Evolutionary conservation across 2,888 invertebrate species (phyloP).

Genomic region (Trachelus tabidus): DNA sequence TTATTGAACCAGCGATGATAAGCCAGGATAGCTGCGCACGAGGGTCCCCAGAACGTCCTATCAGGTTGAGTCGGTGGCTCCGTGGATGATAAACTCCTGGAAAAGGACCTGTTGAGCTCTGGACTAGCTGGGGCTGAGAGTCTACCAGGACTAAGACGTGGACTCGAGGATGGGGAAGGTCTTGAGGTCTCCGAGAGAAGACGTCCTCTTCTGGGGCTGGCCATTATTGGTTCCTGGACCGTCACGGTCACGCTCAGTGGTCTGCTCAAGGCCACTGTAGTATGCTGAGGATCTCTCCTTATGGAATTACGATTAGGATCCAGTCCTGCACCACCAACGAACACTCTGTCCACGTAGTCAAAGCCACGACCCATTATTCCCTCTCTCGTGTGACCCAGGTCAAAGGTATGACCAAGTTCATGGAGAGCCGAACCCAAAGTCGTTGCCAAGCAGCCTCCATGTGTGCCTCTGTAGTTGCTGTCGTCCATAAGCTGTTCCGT

Average conservation of each 20-base stretch:
- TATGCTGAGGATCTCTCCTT: constrained; percentile 73
- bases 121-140: constrained; percentile 62
- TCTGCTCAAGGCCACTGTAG: constrained; percentile 71
- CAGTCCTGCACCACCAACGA: constrained; percentile 73
- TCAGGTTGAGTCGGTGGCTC: constrained; percentile 45
- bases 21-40: constrained; percentile 58
- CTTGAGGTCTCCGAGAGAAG: constrained; percentile 69
- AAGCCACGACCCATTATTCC: constrained; percentile 96
- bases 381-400: constrained; percentile 88
- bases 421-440: constrained; percentile 92
- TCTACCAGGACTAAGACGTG: constrained; percentile 49
- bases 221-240: constrained; percentile 70
- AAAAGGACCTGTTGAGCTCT: constrained; percentile 58
- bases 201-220: constrained; percentile 67
- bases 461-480: constrained; percentile 88
- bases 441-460: constrained; percentile 89
- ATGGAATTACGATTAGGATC: constrained; percentile 72
- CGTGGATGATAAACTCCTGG: constrained; percentile 42
- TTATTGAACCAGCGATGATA: constrained; percentile 69
- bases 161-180: constrained; percentile 68
- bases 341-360: constrained; percentile 83
- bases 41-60: constrained; percentile 59
- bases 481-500: constrained; percentile 85
- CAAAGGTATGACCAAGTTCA: constrained; percentile 94
- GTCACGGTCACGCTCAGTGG: constrained; percentile 75